Base-by-base conservation (phyloP, 1,140 invertebrate genomes). In the Prorops nasuta region DNA sequence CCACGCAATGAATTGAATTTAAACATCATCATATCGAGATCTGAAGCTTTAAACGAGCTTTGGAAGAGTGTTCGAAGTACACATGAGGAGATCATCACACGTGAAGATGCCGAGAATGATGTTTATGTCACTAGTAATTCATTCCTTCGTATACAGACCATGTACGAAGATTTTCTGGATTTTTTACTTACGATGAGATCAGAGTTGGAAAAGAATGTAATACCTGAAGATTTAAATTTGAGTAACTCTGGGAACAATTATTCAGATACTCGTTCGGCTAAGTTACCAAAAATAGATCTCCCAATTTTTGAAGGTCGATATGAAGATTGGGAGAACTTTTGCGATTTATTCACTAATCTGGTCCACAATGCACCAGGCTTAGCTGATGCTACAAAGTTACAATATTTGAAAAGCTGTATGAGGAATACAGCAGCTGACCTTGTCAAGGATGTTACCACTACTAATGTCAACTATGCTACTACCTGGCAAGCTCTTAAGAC, bases 241-340 rank as follows among this genome's bases (percentile, higher is more conserved):
- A 7, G 16, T n/a, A 3, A 12, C 2, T 18, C 37, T 20, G 17
- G 12, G n/a, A 18, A 1, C 16, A 20, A 39, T 19, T 19, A 15
- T 3, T 17, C 16, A 3, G 16, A 15, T 20, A 3, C 18, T 19
- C 18, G 34, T 14, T 7, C 18, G 12, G 10, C 34, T 10, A 31
- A 46, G 31, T 20, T 46, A 6, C 37, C 44, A 7, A 21, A 17
- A 14, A 14, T 49, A 2, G 16, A 59, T 3, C 41, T 65, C 7
- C 60, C 60, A 2, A 52, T 54, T 36, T 69, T 67, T 46, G 44
- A 34, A 0, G 64, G 63, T 3, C 46, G 49, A 32, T 66, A 66
- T 28, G 50, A 16, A 10, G 42, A 65, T n/a, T 70, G 66, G 66
- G 49, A 56, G 12, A 56, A 56, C 8, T 70, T 70, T 34, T 51